Conservation (phyloP, 2,797 vertebrate species). For the Gymnothorax javanicus region DNA sequence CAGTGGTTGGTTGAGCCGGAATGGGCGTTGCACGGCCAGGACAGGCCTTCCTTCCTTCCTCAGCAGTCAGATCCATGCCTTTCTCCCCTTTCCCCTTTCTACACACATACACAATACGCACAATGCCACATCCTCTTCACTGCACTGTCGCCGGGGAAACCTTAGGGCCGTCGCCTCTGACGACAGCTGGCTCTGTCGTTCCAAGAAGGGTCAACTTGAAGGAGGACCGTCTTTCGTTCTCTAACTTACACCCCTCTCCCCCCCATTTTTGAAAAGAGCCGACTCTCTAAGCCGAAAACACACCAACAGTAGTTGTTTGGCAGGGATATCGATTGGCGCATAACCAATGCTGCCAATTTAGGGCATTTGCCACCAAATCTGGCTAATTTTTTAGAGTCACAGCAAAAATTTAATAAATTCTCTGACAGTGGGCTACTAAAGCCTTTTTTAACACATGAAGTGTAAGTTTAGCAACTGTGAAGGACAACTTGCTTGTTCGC, state of each 20-base stretch:
- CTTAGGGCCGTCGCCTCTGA: slow-evolving; percentile 34
- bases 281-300: background rate
- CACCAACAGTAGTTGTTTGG: background rate
- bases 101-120: slow-evolving; percentile 25
- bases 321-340: background rate
- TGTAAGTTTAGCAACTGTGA: no score
- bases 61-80: background rate
- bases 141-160: slow-evolving; percentile 59
- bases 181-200: slow-evolving; percentile 23
- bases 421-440: no score
- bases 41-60: slow-evolving; percentile 27
- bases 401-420: no score
- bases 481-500: no score
- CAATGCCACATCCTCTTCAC: slow-evolving; percentile 30
- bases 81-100: slow-evolving; percentile 16
- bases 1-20: background rate
- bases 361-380: no score
- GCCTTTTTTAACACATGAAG: no score
- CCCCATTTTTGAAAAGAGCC: background rate
- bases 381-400: no score
- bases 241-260: background rate
- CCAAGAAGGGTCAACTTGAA: background rate
- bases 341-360: no score
- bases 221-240: slow-evolving; percentile 14
- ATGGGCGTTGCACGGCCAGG: background rate